Evolutionary conservation across 2,888 invertebrate genomes (phyloP).

Genomic region (Pyrrhosoma nymphula): DNA sequence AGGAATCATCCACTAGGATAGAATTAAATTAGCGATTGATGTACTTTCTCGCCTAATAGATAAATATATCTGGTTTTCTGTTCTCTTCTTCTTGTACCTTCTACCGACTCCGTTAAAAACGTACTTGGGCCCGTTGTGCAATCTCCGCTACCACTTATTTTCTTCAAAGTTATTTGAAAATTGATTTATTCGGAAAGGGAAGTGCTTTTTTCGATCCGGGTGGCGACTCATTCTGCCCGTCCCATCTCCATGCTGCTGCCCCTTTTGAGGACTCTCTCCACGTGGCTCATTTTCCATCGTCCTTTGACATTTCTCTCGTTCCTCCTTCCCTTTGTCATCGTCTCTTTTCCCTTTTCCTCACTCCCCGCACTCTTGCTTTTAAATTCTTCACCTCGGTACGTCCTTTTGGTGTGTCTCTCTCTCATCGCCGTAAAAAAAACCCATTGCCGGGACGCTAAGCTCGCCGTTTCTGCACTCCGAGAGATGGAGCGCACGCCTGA

Average conservation of each 20-base stretch:
- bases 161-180: conserved; percentile 39
- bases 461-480: conserved; percentile 24
- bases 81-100: too few relatives aligned
- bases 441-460: not conserved
- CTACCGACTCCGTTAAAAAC: not conserved
- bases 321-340: not conserved
- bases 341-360: not conserved
- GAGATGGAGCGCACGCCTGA: conserved; percentile 42
- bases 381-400: conserved; percentile 22
- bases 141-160: not conserved
- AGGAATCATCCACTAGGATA: not conserved
- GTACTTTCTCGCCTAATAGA: not conserved
- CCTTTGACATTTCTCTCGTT: not conserved
- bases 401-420: not conserved
- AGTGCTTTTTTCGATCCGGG: conserved; percentile 26
- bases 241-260: not conserved
- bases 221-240: not conserved
- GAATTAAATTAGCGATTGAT: not conserved
- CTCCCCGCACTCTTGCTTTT: not conserved
- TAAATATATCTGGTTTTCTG: not conserved
- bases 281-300: not conserved
- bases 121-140: not conserved
- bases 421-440: not conserved
- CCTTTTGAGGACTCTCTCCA: not conserved
- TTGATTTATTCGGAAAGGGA: conserved; percentile 50